Conservation (phyloP, 2,888 invertebrate species). For the Ariolimax columbianus region DNA sequence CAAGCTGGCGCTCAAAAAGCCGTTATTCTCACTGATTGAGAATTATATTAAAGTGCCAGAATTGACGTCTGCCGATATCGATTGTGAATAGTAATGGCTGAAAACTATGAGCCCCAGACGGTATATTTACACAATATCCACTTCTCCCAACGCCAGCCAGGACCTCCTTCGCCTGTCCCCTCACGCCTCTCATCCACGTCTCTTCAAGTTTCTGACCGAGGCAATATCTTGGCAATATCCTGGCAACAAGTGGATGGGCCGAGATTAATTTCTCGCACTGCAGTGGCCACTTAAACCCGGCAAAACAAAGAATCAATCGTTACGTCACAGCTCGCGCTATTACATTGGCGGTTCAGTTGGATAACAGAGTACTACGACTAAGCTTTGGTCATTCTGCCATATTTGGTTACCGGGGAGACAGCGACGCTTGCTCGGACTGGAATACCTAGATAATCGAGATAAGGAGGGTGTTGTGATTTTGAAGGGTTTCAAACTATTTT, state of each 20-base stretch:
- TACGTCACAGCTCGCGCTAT: conserved; percentile 37
- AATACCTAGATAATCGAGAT: no score
- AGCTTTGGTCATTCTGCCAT: not conserved
- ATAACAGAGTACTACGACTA: conserved; percentile 5
- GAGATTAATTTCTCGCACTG: conserved; percentile 43
- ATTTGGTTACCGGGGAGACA: no score
- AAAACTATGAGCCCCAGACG: conserved; percentile 24
- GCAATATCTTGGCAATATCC: conserved; percentile 48
- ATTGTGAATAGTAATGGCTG: conserved; percentile 47
- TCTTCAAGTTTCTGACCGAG: conserved; percentile 26
- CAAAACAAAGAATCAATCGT: conserved; percentile 48
- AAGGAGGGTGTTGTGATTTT: no score
- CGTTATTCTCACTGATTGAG: conserved; percentile 40
- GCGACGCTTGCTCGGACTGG: no score
- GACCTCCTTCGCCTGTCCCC: conserved; percentile 15
- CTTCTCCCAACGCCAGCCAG: conserved; percentile 13
- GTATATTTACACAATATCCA: conserved; percentile 46
- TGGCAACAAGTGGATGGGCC: conserved; percentile 43
- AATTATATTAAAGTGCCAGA: conserved; percentile 49
- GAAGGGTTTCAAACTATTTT: no score
- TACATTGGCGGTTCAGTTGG: conserved; percentile 2
- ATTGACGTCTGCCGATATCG: conserved; percentile 44
- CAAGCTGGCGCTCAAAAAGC: conserved; percentile 32
- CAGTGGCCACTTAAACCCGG: conserved; percentile 33
- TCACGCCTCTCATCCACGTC: conserved; percentile 30